These are phyloP conservation scores for Oncorhynchus keta DNA, from an alignment of 2,113 vertebrate genomes.

Conservation along the genomic window DNA sequence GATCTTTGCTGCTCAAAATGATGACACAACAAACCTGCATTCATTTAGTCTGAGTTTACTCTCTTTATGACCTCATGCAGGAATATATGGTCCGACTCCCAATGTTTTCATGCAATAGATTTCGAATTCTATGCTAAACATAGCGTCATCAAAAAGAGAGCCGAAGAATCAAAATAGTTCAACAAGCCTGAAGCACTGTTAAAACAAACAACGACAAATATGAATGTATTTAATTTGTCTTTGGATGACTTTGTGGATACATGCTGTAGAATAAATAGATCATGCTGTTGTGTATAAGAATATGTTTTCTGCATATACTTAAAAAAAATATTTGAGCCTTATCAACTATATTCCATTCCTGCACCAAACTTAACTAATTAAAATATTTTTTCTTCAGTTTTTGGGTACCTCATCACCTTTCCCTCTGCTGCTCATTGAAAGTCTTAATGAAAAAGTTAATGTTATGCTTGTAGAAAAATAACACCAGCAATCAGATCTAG, in stretches of 20 bases:
- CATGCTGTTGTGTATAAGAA: not conserved
- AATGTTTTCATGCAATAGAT: no score
- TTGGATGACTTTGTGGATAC: not conserved
- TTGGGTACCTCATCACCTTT: conserved; percentile 6
- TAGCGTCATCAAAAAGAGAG: not conserved
- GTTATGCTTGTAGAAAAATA: not conserved
- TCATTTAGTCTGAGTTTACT: no score
- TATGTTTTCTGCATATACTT: not conserved
- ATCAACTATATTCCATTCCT: conserved; percentile 1
- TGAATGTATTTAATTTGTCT: not conserved
- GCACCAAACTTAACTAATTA: conserved; percentile 1
- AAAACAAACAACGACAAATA: not conserved
- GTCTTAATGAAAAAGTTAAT: conserved; percentile 6
- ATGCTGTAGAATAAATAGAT: no score
- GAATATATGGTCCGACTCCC: no score
- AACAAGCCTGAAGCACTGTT: not conserved
- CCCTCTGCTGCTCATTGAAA: conserved; percentile 3
- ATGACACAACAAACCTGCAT: not conserved
- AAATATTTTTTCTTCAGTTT: not conserved
- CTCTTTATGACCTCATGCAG: no score
- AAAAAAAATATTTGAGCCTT: not conserved
- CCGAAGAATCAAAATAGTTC: not conserved
- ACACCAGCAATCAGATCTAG: not conserved
- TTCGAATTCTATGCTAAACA: not conserved
- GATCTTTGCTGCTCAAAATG: not conserved